Base-by-base conservation (phyloP, 2,113 vertebrate genomes). In the Rattus norvegicus region DNA sequence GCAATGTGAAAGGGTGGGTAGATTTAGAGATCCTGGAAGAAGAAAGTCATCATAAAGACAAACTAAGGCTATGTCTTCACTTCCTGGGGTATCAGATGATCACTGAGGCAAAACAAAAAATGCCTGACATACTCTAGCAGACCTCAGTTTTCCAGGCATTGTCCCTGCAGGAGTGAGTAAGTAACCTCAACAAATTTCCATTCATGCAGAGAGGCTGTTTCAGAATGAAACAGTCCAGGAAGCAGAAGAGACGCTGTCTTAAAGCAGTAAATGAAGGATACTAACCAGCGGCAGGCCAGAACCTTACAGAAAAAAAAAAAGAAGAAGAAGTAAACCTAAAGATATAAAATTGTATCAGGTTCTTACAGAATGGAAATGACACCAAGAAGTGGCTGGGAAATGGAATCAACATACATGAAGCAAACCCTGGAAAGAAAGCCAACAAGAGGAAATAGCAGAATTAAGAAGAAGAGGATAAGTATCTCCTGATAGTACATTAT, bases 401-500 rank as follows among this genome's bases (percentile, higher is more conserved):
- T 92, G 12, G 17, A 28, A 84, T 61, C 10, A 75, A 47, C 9
- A 75, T 24, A 7, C 11, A 4, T 13, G 36, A 90, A 54, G n/a
- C 2, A 24, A 28, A 84, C 1, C 16, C 5, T 0, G 0, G 19
- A 0, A 70, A 69, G 9, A 4, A 63, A 65, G 9, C 3, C 56
- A 20, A 7, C 4, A 8, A 4, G 9, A 36, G 14, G 28, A 13
- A 39, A 22, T 0, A 17, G 7, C 17, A 59, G 28, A 3, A 36
- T 52, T 6, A 73, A 80, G 13, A 16, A 47, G 13, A 47, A 73
- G 33, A 24, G 9, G 26, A 20, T 2, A 39, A 39, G 5, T 47
- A 14, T 69, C 20, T 87, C 17, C 28, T 84, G 10, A 24, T 2
- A 33, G 6, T 52, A 14, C 33, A 47, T 52, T 26, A 39, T 13